These are phyloP conservation scores for Aleiodes alternator DNA, from an alignment of 2,888 invertebrate genomes.

Conservation along the genomic window DNA sequence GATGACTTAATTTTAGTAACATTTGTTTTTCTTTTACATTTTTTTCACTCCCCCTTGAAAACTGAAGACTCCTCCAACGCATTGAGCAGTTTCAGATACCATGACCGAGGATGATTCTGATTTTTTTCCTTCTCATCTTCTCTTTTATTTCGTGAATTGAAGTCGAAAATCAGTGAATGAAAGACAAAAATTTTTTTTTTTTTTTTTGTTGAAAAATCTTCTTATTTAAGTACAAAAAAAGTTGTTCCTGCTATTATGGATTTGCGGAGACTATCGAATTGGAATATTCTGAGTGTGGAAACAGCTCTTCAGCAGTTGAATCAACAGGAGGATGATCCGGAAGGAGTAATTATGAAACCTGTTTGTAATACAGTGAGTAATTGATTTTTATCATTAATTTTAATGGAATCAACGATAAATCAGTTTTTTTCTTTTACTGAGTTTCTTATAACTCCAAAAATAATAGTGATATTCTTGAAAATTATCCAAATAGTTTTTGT, in stretches of 20 bases:
- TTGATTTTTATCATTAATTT: too few relatives aligned
- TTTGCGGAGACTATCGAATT: slow-evolving; percentile 73
- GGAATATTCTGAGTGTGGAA: slow-evolving; percentile 74
- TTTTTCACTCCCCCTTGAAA: slow-evolving; percentile 48
- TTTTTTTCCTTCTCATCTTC: slow-evolving; percentile 1
- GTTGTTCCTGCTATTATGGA: slow-evolving; percentile 61
- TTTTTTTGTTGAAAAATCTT: too few relatives aligned
- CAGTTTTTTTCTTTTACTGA: too few relatives aligned
- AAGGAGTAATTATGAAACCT: slow-evolving; percentile 58
- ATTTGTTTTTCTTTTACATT: slow-evolving; percentile 53
- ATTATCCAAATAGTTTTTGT: too few relatives aligned
- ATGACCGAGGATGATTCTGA: slow-evolving; percentile 61
- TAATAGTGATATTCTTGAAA: too few relatives aligned
- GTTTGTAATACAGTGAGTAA: slow-evolving; percentile 66
- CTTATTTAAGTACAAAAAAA: too few relatives aligned
- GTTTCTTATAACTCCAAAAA: background rate
- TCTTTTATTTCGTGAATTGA: background rate
- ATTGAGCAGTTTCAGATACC: slow-evolving; percentile 53
- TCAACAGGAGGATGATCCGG: slow-evolving; percentile 61
- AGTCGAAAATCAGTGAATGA: background rate
- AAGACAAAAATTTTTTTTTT: background rate
- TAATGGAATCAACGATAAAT: too few relatives aligned
- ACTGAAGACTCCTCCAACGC: slow-evolving; percentile 46
- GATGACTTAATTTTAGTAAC: slow-evolving; percentile 33
- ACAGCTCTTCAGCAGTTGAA: slow-evolving; percentile 70